Base-by-base conservation (phyloP, 2,113 vertebrate genomes). In the Sander lucioperca region DNA sequence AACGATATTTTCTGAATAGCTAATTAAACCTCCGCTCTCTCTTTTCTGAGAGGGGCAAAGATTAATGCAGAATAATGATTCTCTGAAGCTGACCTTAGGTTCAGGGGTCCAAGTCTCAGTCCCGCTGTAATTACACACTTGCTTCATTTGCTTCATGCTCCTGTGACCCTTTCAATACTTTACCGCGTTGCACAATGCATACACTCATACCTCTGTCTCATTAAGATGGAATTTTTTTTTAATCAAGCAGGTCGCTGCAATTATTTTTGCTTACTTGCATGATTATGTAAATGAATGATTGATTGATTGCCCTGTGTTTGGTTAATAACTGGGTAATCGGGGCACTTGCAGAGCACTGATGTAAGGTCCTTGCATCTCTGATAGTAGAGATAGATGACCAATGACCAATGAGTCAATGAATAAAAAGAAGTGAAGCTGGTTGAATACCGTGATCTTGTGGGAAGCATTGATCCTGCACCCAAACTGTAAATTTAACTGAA, bases 401-500 rank as follows among this genome's bases (percentile, higher is more conserved):
- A 30, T 74, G 48, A 53, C 45, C 15, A 68, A 76, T 45, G 63
- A 67, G 63, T 68, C 63, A 50, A 58, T 73, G 69, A 79, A 84
- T 59, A 77, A 74, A 47, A 61, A 18, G 15, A 48, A 33, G 14
- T 15, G 18, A 54, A 72, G 47, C 3, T 64, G 72, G 6, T 53
- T 82, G 77, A 71, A 80, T 94, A 95, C 92, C 88, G 85, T 93
- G 93, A 93, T 91, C 93, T 88, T 91, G 85, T 82, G 82, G 87
- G 85, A 94, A 11, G 18, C 93, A 97, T 96, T 77, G 95, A 97
- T 97, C 76, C 80, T 76, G 89, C 90, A 83, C 88, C 80, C 82
- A 94, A 90, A 86, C 92, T 96, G 94, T 96, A 96, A 96, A 96
- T 96, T 95, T 8, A 96, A 94, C 90, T 93, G 80, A 91, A 94